phyloP scores from a whole-genome alignment of 2,888 invertebrate species.

The Mycalesis mineus region DNA sequence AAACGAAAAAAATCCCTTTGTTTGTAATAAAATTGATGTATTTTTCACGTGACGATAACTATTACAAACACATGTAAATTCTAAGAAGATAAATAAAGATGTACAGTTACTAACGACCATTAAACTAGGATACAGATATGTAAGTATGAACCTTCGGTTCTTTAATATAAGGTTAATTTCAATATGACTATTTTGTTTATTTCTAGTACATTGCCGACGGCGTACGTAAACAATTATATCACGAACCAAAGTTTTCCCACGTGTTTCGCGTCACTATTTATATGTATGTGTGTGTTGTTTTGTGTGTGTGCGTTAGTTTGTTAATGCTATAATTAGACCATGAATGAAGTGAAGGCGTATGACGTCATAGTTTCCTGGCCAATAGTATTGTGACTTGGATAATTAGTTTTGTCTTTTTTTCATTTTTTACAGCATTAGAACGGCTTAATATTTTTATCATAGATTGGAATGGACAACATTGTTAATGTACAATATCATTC shows the following conservation, averaged over 20 bases:
- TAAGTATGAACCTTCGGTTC: background rate
- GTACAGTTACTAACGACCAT: constrained; percentile 7
- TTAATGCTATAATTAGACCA: constrained; percentile 41
- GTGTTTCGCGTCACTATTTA: constrained; percentile 33
- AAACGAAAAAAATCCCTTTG: constrained; percentile 13
- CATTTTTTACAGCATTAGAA: constrained; percentile 4
- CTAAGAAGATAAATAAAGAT: constrained; percentile 23
- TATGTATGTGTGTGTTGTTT: constrained; percentile 16
- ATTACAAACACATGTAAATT: constrained; percentile 22
- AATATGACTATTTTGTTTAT: background rate
- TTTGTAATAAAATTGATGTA: constrained; percentile 4
- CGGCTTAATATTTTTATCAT: background rate
- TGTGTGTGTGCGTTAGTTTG: constrained; percentile 21
- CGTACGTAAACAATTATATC: constrained; percentile 41
- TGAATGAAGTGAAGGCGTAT: constrained; percentile 43
- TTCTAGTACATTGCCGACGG: constrained; percentile 21
- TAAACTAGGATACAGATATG: background rate
- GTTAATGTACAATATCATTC: background rate
- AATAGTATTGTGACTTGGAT: constrained; percentile 21
- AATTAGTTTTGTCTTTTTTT: constrained; percentile 14
- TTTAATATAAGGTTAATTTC: constrained; percentile 9
- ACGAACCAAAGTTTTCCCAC: constrained; percentile 40
- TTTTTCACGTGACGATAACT: constrained; percentile 14
- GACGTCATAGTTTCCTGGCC: constrained; percentile 34
- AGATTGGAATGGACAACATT: constrained; percentile 2